Base-by-base conservation (phyloP, 2,888 invertebrate species). In the Unio pictorum region DNA sequence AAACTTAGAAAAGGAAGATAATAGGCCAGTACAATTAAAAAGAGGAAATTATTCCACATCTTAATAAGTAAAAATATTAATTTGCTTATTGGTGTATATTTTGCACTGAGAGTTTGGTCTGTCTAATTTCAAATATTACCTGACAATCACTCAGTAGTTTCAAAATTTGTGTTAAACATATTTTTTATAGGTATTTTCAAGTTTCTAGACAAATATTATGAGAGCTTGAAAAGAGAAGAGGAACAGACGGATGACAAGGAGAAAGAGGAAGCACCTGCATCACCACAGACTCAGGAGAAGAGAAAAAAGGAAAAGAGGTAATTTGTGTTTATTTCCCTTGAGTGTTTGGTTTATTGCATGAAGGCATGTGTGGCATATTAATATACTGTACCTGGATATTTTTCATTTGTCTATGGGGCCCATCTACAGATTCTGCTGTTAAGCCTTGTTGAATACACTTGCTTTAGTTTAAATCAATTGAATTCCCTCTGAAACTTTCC, bases 151-250 rank as follows among this genome's bases (percentile, higher is more conserved):
- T 23, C 23, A 64, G 28, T 64, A 11, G 1, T 45, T 6, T 30
- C 2, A 64, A n/a, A 64, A 15, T 15, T 1, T n/a, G 18, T n/a
- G 64, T n/a, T 64, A 26, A 20, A 20, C 18, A 30, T 1, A 2
- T 3, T 23, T 26, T 61, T 26, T 61, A 2, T 74, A 87, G 87
- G 86, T 66, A 83, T 85, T 45, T 86, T 87, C 74, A 82, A 82
- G 62, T 87, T 85, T 70, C 77, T 87, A 23, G 84, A 87, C 73
- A 85, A 86, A 63, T 86, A 86, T 67, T 85, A 86, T 68, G 84
- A 84, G 58, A 84, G 82, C 67, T 63, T 86, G 66, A 78, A 81
- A 34, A 66, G 68, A 18, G 80, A 82, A 61, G 77, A 78, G n/a
- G 73, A 76, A 18, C 66, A 55, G 5, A 62, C 58, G 34, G 65